Conservation (phyloP, 2,888 invertebrate genomes). For the Drosophila ezoana region DNA sequence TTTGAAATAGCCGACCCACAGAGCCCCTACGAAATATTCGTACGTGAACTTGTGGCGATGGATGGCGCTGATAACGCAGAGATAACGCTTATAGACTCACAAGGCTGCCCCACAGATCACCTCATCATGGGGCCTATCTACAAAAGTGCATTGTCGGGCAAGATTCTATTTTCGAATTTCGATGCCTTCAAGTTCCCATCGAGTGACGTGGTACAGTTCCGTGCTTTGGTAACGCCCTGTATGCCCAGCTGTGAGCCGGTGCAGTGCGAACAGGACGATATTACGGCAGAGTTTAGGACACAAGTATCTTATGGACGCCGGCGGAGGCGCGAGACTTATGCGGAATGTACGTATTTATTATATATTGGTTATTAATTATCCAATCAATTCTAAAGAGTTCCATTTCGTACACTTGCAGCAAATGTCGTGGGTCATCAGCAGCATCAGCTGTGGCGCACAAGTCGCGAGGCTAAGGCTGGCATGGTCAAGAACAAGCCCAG, state of each 20-base stretch:
- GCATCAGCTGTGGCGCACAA: conserved; percentile 50
- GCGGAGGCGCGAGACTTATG: conserved; percentile 11
- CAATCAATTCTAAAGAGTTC: too few relatives aligned
- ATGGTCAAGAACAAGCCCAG: conserved; percentile 81
- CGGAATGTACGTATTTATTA: background rate
- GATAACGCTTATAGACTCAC: conserved; percentile 95
- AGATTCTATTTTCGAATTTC: conserved; percentile 94
- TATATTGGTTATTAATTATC: too few relatives aligned
- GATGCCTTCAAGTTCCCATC: conserved; percentile 99
- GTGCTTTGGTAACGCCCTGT: conserved; percentile 96
- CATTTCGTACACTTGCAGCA: conserved; percentile 4
- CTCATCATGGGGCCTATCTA: conserved; percentile 97
- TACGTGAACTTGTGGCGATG: conserved; percentile 96
- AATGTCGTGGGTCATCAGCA: conserved; percentile 23
- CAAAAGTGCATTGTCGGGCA: conserved; percentile 92
- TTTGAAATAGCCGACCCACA: conserved; percentile 97
- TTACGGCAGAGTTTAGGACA: conserved; percentile 92
- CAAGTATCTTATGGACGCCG: conserved; percentile 91
- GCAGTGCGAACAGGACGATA: conserved; percentile 93
- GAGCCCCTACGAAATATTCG: conserved; percentile 98
- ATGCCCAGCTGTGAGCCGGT: conserved; percentile 97
- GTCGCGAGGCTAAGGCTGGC: conserved; percentile 73
- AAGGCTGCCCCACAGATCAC: conserved; percentile 96
- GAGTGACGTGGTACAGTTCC: conserved; percentile 97
- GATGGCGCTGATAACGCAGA: conserved; percentile 97